These are phyloP conservation scores for Allygus modestus DNA, from an alignment of 2,888 invertebrate species.

Conservation along the genomic window DNA sequence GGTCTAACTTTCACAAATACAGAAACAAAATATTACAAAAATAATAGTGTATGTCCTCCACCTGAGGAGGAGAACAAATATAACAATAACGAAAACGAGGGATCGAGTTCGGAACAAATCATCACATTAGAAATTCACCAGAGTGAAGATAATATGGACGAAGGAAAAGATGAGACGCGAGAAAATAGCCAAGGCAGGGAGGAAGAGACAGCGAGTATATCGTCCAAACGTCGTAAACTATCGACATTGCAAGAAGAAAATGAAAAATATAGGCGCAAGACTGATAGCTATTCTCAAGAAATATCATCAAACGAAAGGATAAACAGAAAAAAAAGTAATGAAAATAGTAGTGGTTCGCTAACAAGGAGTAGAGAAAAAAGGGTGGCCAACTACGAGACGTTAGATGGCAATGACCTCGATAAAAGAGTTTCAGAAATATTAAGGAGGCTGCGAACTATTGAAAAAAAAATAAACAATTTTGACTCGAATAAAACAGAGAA, in stretches of 20 bases:
- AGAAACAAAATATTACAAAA: constrained; percentile 31
- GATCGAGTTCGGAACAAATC: constrained; percentile 16
- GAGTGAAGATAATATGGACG: not conserved
- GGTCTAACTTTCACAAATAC: constrained; percentile 40
- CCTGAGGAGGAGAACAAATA: not conserved
- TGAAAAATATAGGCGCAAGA: not conserved
- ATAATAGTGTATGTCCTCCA: not conserved
- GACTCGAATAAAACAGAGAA: not conserved
- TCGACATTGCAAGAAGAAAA: not conserved
- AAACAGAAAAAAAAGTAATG: not conserved
- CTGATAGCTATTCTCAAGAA: not conserved
- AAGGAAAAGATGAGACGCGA: not conserved
- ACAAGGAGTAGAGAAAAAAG: not conserved
- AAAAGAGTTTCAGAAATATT: constrained; percentile 34
- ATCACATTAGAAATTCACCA: constrained; percentile 30
- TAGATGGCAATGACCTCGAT: not conserved
- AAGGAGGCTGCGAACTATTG: constrained; percentile 13
- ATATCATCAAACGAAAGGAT: not conserved
- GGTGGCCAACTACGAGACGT: not conserved
- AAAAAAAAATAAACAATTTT: constrained; percentile 20
- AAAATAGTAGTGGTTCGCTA: not conserved
- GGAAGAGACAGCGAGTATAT: not conserved
- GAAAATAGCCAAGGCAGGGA: not conserved
- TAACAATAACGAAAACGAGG: not conserved
- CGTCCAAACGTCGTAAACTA: not conserved